Evolutionary conservation across 2,797 vertebrate genomes (phyloP).

Genomic region (Nothura maculosa): DNA sequence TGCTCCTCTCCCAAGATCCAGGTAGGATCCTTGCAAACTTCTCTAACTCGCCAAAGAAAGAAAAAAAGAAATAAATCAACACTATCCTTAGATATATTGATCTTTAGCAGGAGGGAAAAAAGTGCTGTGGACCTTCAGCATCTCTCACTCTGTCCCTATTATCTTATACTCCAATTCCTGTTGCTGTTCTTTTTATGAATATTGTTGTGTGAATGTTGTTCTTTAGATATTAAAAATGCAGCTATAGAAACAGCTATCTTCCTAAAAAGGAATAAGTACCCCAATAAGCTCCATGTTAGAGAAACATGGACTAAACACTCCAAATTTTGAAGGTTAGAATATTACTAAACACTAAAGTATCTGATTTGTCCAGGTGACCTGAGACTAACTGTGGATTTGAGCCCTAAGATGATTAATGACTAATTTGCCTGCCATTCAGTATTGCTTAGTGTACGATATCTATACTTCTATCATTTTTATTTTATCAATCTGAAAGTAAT

Average conservation of each 20-base stretch:
- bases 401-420: not conserved
- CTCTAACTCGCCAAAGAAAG: not conserved
- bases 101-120: not conserved
- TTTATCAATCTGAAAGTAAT: not conserved
- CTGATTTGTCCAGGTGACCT: not conserved
- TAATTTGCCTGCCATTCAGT: not conserved
- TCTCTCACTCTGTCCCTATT: not conserved
- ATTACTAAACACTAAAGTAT: not conserved
- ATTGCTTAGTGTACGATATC: not conserved
- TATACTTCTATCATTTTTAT: not conserved
- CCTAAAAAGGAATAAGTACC: not conserved
- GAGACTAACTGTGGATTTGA: not conserved
- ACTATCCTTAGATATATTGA: not conserved
- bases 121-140: not conserved
- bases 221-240: not conserved
- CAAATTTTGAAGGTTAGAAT: not conserved
- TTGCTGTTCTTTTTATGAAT: not conserved
- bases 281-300: not conserved
- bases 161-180: not conserved
- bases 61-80: not conserved
- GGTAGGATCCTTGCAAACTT: not conserved
- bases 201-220: not conserved
- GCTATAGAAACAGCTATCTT: not conserved
- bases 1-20: not conserved
- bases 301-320: not conserved